Conservation (phyloP, 2,113 vertebrate genomes). For the Paedocypris sp. region DNA sequence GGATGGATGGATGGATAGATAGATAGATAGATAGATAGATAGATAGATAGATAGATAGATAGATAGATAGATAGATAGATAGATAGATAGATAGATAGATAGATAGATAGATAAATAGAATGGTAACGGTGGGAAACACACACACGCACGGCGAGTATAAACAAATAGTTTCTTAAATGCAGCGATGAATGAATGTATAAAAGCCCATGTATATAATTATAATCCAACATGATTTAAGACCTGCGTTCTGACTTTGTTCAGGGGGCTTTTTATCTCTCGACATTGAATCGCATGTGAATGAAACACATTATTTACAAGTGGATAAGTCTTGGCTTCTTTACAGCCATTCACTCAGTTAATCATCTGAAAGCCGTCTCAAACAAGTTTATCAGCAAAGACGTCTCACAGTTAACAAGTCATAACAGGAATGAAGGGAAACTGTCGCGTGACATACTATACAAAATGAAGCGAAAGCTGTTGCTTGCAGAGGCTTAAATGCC, state of each 20-base stretch:
- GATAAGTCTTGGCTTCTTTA: not conserved
- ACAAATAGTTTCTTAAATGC: too few species aligned
- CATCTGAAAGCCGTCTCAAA: not conserved
- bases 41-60: too few species aligned
- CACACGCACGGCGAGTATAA: too few species aligned
- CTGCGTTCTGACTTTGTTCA: not conserved
- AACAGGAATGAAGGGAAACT: constrained; percentile 22
- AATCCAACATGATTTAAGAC: not conserved
- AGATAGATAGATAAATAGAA: too few species aligned
- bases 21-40: too few species aligned
- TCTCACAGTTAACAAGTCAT: constrained; percentile 36
- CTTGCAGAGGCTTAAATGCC: not conserved
- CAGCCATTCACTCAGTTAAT: not conserved
- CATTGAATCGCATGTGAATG: not conserved
- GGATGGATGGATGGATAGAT: too few species aligned
- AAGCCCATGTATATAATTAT: not conserved
- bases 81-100: too few species aligned
- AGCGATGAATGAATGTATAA: too few species aligned
- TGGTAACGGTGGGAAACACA: too few species aligned
- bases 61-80: too few species aligned
- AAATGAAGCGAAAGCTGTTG: constrained; percentile 1
- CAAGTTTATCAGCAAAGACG: constrained; percentile 6
- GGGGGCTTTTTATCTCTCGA: not conserved
- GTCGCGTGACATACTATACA: constrained; percentile 24
- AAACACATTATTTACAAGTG: not conserved